Conservation (phyloP, 2,113 vertebrate genomes). For the Poicephalus gulielmi region DNA sequence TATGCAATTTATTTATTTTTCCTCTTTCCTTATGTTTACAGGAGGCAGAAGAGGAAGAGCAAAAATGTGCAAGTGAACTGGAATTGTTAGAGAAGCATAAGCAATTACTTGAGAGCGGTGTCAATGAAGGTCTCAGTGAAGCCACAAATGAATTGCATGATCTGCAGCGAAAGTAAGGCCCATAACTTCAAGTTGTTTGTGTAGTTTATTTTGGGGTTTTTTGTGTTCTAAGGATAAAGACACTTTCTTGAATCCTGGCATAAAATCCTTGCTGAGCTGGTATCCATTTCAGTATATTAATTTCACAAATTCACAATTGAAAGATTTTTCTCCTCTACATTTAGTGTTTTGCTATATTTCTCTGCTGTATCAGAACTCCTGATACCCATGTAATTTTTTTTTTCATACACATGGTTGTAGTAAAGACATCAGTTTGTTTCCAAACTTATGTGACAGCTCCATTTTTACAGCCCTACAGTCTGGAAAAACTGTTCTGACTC, state of each 20-base stretch:
- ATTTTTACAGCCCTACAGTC: neutral
- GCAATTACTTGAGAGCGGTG: constrained; percentile 70
- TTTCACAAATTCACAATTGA: neutral
- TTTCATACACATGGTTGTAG: neutral
- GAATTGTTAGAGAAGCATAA: constrained; percentile 77
- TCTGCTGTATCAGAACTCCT: neutral
- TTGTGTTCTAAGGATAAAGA: neutral
- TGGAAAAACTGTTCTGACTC: neutral
- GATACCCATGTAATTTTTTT: neutral
- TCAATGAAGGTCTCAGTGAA: constrained; percentile 78
- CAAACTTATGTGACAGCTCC: neutral
- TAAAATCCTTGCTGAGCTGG: neutral
- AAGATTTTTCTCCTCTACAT: neutral
- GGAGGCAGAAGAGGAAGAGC: constrained; percentile 77
- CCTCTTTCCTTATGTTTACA: neutral
- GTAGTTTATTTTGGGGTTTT: neutral
- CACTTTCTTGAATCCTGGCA: neutral
- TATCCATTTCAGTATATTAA: neutral
- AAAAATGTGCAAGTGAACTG: constrained; percentile 70
- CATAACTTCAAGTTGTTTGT: neutral
- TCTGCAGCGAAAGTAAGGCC: constrained; percentile 73
- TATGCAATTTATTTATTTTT: neutral
- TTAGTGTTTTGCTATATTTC: neutral
- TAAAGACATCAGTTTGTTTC: neutral
- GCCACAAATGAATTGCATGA: constrained; percentile 71